Evolutionary conservation across 2,797 vertebrate species (phyloP).

Genomic region (Sorex maritimensis): DNA sequence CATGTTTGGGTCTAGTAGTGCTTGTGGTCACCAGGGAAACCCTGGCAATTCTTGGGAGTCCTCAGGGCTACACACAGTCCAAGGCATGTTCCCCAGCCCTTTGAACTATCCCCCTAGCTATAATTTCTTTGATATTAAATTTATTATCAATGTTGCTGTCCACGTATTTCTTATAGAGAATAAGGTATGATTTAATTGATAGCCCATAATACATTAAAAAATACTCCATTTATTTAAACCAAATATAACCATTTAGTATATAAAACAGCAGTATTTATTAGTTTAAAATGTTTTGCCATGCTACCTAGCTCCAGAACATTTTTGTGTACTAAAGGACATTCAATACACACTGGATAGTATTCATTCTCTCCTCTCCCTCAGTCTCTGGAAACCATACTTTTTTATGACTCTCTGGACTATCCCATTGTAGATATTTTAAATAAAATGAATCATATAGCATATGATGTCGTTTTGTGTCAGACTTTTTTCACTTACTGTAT

Average conservation of each 20-base stretch:
- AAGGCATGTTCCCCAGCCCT: too few species aligned
- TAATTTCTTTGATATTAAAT: too few species aligned
- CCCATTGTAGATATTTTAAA: conserved; percentile 9
- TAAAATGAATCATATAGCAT: neutral
- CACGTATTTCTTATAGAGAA: neutral
- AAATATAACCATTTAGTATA: neutral
- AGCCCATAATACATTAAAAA: neutral
- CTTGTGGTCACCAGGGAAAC: too few species aligned
- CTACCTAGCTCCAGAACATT: conserved; percentile 18
- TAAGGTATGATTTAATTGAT: neutral
- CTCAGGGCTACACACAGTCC: too few species aligned
- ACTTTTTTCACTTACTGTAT: neutral
- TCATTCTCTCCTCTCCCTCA: neutral
- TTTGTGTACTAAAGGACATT: conserved; percentile 8
- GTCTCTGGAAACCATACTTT: neutral
- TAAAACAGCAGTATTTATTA: neutral
- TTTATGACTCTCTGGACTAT: conserved; percentile 7
- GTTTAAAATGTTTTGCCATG: neutral
- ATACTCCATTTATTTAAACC: neutral
- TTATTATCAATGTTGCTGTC: neutral
- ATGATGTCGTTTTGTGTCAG: neutral
- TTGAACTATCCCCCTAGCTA: too few species aligned
- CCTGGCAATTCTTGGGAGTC: too few species aligned
- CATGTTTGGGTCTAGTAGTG: too few species aligned
- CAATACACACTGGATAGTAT: neutral